phyloP scores from a whole-genome alignment of 2,113 vertebrate species.

The Trichechus manatus region DNA sequence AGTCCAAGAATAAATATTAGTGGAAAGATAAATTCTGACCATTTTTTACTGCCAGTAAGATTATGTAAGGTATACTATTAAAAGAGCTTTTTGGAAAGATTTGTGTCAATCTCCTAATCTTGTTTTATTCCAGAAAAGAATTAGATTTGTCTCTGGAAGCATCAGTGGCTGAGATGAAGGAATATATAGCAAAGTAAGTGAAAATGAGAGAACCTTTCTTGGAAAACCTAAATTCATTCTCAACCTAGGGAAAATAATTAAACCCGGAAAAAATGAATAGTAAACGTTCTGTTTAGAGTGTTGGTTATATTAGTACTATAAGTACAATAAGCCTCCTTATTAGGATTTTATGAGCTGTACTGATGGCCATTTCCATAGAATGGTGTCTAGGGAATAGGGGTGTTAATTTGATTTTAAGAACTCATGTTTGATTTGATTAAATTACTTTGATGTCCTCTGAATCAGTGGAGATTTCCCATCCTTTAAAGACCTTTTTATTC shows the following conservation, averaged over 20 bases:
- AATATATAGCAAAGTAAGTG: constrained; percentile 82
- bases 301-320: background rate
- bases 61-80: constrained; percentile 10
- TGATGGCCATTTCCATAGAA: constrained; percentile 16
- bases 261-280: constrained; percentile 2
- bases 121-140: constrained; percentile 72
- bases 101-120: constrained; percentile 46
- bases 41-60: constrained; percentile 44
- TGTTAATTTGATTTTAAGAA: constrained; percentile 64
- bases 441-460: constrained; percentile 57
- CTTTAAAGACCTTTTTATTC: constrained; percentile 62
- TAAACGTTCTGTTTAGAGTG: background rate
- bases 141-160: constrained; percentile 74
- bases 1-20: constrained; percentile 21
- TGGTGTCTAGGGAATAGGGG: background rate
- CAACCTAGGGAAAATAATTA: background rate
- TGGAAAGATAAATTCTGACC: constrained; percentile 40
- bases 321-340: background rate
- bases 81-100: constrained; percentile 56
- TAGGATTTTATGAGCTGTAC: background rate
- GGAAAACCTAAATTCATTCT: constrained; percentile 45
- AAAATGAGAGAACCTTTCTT: constrained; percentile 41
- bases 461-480: constrained; percentile 34
- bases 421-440: constrained; percentile 51
- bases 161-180: constrained; percentile 81